Conservation (phyloP, 2,113 vertebrate genomes). For the Prunella himalayana region DNA sequence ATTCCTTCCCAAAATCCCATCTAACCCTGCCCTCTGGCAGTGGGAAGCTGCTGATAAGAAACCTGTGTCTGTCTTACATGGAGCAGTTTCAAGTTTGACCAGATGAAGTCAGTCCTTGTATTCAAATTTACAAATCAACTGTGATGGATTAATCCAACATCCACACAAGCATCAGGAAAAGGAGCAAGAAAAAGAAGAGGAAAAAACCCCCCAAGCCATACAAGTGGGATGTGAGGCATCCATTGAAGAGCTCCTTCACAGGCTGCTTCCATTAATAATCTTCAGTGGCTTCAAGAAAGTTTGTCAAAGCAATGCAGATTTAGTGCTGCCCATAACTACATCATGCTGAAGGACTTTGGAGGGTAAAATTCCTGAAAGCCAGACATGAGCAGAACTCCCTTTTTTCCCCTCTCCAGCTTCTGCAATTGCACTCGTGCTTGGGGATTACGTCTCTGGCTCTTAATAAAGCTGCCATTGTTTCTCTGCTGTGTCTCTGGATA, state of each 20-base stretch:
- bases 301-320: constrained; percentile 27
- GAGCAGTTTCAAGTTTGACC: not conserved
- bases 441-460: not conserved
- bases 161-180: not conserved
- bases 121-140: not conserved
- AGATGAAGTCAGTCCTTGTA: not conserved
- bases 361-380: constrained; percentile 11
- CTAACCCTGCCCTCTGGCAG: not conserved
- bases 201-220: not conserved
- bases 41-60: not conserved
- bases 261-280: not conserved
- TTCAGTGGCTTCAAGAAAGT: not conserved
- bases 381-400: not conserved
- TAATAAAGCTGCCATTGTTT: constrained; percentile 39
- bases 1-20: not conserved
- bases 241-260: not conserved
- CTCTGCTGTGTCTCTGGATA: constrained; percentile 7
- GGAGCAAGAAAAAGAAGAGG: not conserved
- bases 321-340: not conserved
- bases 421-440: not conserved
- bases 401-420: not conserved
- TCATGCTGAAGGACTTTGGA: not conserved
- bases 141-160: not conserved
- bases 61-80: not conserved
- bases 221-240: not conserved